Evolutionary conservation across 2,888 invertebrate genomes (phyloP), one percentile per base, ranked within the genome.

Genomic region (Chymomyza procnemis): DNA sequence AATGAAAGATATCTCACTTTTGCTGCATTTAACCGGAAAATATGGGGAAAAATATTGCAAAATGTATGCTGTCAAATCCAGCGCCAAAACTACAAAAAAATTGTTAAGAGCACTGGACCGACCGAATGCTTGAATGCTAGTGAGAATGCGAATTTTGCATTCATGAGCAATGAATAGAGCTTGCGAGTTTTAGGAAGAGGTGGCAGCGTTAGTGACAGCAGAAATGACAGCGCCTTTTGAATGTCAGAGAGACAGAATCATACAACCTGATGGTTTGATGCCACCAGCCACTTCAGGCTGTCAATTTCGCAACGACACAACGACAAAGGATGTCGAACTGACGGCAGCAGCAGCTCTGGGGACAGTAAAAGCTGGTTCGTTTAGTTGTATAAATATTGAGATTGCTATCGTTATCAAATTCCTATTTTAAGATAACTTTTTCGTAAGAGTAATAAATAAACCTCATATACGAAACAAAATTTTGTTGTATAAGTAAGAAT

Each of bases 271-370:
- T 48, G n/a, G 19, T 21, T 57, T 59, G 65, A 48, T 70, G 62
- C 66, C 61, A 30, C 57, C 59, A 64, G 70, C 72, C 62, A 70
- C 70, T 78, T 74, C 66, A 65, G 65, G 60, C 69, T 74, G 76
- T 76, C 76, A 76, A 69, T 71, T 72, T 63, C 66, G 41, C 67
- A 50, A 26, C 41, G 61, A 64, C 22, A 64, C 60, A 65, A 55
- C 57, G 58, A 61, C 73, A 69, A 72, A 54, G 66, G 69, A 48
- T 71, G 75, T 67, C 75, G 64, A 63, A 54, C 50, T 55, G 50
- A 64, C 65, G 60, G 50, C 41, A 41, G 50, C 30, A 62, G 50
- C 41, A 41, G 50, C 30, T 6, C 21, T 6, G 56, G 8, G 46
- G 54, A 46, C n/a, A 52, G 50, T 58, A 21, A 65, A 65, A 67